Conservation (phyloP, 2,113 vertebrate genomes). For the Chinchilla lanigera region DNA sequence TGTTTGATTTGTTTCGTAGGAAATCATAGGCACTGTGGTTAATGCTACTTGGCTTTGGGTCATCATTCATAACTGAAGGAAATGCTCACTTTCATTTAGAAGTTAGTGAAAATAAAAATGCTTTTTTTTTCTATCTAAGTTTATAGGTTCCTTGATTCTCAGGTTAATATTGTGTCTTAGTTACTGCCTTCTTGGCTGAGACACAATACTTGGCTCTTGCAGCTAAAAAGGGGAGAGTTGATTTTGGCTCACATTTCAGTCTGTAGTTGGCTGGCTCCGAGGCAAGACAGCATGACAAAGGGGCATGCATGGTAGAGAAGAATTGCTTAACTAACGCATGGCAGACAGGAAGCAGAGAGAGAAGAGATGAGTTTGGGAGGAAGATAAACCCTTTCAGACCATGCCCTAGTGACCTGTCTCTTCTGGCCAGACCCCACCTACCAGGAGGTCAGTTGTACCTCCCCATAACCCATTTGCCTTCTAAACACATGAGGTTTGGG, state of each 20-base stretch:
- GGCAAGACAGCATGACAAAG: not conserved
- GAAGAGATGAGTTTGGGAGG: not conserved
- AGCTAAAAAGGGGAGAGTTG: not conserved
- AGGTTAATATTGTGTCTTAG: not conserved
- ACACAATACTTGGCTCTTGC: not conserved
- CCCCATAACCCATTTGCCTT: not conserved
- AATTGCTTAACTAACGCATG: too few relatives aligned
- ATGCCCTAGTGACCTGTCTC: not conserved
- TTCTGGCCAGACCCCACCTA: not conserved
- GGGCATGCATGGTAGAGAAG: not conserved
- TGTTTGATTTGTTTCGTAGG: not conserved
- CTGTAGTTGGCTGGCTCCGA: not conserved
- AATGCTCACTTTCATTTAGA: not conserved
- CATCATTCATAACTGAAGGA: not conserved
- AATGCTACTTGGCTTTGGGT: not conserved
- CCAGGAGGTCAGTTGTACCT: not conserved
- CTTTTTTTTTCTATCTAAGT: not conserved
- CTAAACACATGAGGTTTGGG: not conserved
- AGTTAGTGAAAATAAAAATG: slow-evolving; percentile 38
- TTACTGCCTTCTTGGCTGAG: not conserved
- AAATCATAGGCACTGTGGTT: not conserved
- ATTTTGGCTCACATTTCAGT: not conserved
- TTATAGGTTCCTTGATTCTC: not conserved
- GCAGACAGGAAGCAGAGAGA: not conserved
- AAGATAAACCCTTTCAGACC: not conserved